Conservation (phyloP, 1,140 invertebrate genomes). For the Drosophila paulistorum region DNA sequence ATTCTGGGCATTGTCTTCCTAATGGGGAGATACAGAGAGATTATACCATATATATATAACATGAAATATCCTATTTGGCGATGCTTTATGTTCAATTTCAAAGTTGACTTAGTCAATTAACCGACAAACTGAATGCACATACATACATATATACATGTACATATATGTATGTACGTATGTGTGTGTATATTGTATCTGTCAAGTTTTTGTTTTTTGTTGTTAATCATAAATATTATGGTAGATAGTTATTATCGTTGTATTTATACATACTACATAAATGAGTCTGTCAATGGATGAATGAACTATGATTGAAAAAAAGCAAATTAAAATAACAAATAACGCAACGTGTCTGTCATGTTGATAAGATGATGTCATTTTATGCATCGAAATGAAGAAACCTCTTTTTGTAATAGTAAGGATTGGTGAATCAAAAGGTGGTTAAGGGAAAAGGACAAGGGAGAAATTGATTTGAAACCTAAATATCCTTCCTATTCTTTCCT, state of each 20-base stretch:
- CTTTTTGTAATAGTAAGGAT: neutral
- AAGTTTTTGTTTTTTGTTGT: neutral
- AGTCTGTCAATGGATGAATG: neutral
- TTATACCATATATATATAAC: neutral
- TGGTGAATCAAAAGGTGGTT: neutral
- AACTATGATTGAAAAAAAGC: neutral
- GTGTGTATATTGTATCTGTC: neutral
- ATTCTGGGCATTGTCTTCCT: neutral
- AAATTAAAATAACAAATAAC: constrained; percentile 8
- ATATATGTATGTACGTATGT: too few relatives aligned
- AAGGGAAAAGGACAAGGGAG: too few relatives aligned
- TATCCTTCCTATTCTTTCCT: neutral
- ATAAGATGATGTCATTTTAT: constrained; percentile 8
- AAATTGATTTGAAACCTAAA: neutral
- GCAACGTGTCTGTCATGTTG: neutral
- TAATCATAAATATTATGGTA: neutral
- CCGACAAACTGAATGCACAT: neutral
- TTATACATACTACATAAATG: neutral
- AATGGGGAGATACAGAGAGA: neutral
- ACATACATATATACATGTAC: too few relatives aligned
- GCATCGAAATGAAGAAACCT: neutral
- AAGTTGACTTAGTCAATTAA: neutral
- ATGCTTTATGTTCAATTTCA: neutral
- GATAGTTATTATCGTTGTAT: neutral
- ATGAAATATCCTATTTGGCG: neutral